A percentile compares a stretch with the other conserved stretches of the same genome.
phyloP scores from a whole-genome alignment of 2,888 invertebrate species.

The Oxyteleia sp. region DNA sequence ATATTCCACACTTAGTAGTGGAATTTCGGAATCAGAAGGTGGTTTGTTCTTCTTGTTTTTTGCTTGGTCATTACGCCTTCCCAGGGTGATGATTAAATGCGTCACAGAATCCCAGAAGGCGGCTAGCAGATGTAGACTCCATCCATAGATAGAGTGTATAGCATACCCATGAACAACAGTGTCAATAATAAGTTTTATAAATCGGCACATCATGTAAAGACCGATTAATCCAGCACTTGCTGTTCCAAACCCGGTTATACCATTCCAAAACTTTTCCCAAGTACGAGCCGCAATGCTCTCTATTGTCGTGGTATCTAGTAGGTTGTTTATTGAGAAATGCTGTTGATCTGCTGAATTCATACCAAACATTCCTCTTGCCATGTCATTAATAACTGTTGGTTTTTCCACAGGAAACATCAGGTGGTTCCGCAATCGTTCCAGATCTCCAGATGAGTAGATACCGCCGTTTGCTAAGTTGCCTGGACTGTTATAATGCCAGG shows the following conservation, averaged over 20 bases:
- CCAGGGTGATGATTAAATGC: background rate
- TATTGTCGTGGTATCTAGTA: conserved; percentile 7
- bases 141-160: conserved; percentile 47
- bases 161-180: conserved; percentile 29
- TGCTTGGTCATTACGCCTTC: too few relatives aligned
- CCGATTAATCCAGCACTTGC: conserved; percentile 5
- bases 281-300: background rate
- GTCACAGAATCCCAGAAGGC: conserved; percentile 48
- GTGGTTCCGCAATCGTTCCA: conserved; percentile 31
- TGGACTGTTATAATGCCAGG: conserved; percentile 23
- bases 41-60: too few relatives aligned
- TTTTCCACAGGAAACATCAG: conserved; percentile 40
- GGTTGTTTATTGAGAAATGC: background rate
- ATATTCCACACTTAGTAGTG: too few relatives aligned
- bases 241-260: conserved; percentile 1
- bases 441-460: conserved; percentile 47
- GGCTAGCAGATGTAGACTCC: conserved; percentile 39
- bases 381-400: conserved; percentile 3
- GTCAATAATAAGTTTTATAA: conserved; percentile 9
- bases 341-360: background rate
- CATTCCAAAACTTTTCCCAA: conserved; percentile 17
- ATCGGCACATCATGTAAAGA: background rate
- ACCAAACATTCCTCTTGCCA: background rate
- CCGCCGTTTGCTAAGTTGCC: conserved; percentile 43
- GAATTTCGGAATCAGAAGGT: too few relatives aligned